Evolutionary conservation across 1,140 invertebrate genomes (phyloP).

Genomic region (Archivesica marissinica): DNA sequence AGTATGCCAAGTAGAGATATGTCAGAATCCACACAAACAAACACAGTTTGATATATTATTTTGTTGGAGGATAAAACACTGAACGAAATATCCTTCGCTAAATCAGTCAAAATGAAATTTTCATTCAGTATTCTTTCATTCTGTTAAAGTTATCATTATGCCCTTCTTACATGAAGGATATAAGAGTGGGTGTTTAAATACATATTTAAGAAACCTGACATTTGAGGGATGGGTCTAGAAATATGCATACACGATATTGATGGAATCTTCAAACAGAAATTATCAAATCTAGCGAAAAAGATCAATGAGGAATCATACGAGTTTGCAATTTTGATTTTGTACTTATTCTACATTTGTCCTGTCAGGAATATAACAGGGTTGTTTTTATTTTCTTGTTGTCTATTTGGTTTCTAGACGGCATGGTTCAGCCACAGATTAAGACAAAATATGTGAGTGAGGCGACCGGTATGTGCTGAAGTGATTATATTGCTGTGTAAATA

Average conservation of each 20-base stretch:
- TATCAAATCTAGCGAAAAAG: neutral
- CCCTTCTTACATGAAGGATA: too few species aligned
- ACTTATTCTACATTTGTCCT: slow-evolving; percentile 25
- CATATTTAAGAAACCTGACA: too few species aligned
- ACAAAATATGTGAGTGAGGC: slow-evolving; percentile 57
- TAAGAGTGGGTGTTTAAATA: too few species aligned
- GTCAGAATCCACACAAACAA: too few species aligned
- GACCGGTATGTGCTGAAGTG: slow-evolving; percentile 54
- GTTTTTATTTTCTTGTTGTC: slow-evolving; percentile 31
- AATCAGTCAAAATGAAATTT: too few species aligned
- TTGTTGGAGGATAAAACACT: too few species aligned
- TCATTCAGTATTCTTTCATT: too few species aligned
- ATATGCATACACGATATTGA: neutral
- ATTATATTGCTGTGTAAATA: slow-evolving; percentile 35
- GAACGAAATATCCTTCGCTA: too few species aligned
- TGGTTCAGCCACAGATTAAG: slow-evolving; percentile 46
- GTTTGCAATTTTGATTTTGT: slow-evolving; percentile 20
- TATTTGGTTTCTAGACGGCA: slow-evolving; percentile 50
- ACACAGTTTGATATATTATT: too few species aligned
- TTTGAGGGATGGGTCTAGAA: too few species aligned
- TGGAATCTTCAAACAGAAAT: neutral
- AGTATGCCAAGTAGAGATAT: too few species aligned
- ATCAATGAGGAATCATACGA: slow-evolving; percentile 8
- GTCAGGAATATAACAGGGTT: slow-evolving; percentile 30
- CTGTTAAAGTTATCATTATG: too few species aligned